A percentile compares a stretch with the other conserved stretches of the same genome.
Evolutionary conservation across 2,888 invertebrate genomes (phyloP).

Genomic region (Apotomis turbidana): DNA sequence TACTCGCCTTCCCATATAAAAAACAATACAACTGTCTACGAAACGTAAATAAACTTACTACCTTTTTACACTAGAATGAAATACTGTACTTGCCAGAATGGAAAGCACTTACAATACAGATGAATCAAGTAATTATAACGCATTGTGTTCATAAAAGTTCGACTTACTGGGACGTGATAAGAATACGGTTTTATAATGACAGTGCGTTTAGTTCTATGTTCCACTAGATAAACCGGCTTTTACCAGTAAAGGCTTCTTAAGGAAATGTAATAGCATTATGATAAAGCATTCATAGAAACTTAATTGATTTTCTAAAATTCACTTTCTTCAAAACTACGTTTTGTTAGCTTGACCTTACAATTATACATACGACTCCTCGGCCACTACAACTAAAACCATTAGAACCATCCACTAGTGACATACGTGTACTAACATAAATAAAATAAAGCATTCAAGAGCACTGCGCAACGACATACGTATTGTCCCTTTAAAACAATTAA

Average conservation of each 20-base stretch:
- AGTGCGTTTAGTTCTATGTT: conserved; percentile 16
- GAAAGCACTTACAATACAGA: conserved; percentile 38
- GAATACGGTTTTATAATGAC: conserved; percentile 26
- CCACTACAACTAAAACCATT: no score
- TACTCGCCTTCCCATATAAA: conserved; percentile 4
- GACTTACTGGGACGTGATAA: conserved; percentile 27
- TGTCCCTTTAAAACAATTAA: no score
- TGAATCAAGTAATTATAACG: conserved; percentile 38
- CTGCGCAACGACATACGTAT: no score
- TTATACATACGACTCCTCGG: no score
- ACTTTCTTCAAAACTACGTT: no score
- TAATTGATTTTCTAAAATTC: no score
- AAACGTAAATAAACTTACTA: background rate
- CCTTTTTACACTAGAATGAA: background rate
- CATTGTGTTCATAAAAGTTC: conserved; percentile 33
- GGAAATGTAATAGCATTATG: background rate
- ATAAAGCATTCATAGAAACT: no score
- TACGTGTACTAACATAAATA: no score
- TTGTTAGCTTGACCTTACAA: no score
- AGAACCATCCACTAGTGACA: no score
- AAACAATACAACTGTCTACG: background rate
- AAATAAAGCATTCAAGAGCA: no score
- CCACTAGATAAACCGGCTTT: background rate
- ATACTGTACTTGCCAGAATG: conserved; percentile 26
- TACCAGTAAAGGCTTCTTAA: background rate